Evolutionary conservation across 2,888 invertebrate genomes (phyloP), one percentile per base, ranked within the genome.

Genomic region (Drosophila stalkeri): DNA sequence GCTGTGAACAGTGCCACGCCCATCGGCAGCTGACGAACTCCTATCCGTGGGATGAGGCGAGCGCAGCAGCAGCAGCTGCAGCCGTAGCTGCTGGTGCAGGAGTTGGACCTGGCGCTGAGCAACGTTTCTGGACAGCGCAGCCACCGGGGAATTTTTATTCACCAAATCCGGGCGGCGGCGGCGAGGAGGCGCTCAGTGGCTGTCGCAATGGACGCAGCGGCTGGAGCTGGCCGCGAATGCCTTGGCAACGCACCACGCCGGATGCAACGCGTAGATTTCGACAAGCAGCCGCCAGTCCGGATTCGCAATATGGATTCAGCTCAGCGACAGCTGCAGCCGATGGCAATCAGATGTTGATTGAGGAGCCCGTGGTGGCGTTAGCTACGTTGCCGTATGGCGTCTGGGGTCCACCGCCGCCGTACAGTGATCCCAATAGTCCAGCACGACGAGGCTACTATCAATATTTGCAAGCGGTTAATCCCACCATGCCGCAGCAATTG

Each of bases 381-480:
- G 51, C 44, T 41, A 77, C 94, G 90, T 79, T 95, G 92, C 88
- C 95, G 89, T 93, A 95, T 86, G 93, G 95, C 85, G 91, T 97
- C 20, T 97, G 97, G 97, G 98, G 97, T 0, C 98, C 97, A 0
- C 97, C 97, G 0, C 97, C 98, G 0, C 97, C 97, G 0, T 98
- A 98, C 90, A 97, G 97, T 68, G 96, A 97, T 59, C 96, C 96
- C 43, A 97, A 97, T 81, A 95, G 95, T 76, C 95, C 95, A 0
- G 95, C 95, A 0, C 92, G 95, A 71, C 93, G 95, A 44, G 94
- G 93, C 3, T 92, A 93, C 62, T 93, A 93, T 79, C 93, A 93
- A 70, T 90, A 91, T 69, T 80, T 91, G 39, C 91, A 91, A 62
- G 90, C 75, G 9, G 80, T 78, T 61, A 88, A 72, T 81, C 88